Percentiles rank a stretch among this genome's conserved stretches.
Evolutionary conservation across 2,797 vertebrate species (phyloP).

Genomic region (Megalops cyprinoides): DNA sequence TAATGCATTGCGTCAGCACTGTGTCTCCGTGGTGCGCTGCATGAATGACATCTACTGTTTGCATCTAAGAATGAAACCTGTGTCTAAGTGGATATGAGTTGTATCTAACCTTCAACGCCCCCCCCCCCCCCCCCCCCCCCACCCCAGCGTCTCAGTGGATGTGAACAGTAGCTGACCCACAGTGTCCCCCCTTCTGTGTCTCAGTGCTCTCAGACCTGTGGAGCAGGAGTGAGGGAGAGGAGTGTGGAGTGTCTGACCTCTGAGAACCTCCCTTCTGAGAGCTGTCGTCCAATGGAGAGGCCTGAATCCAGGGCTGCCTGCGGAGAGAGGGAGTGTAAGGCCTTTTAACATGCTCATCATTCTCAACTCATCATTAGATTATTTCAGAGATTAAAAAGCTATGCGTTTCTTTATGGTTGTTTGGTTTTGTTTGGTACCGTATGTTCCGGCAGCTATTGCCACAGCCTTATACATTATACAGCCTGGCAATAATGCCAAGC

Average conservation of each 20-base stretch:
- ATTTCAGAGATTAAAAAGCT: neutral
- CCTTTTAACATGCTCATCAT: constrained; percentile 30
- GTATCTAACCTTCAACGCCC: no score
- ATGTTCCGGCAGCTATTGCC: no score
- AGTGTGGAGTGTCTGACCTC: constrained; percentile 79
- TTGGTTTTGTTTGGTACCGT: no score
- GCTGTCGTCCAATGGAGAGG: constrained; percentile 80
- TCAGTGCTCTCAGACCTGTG: constrained; percentile 91
- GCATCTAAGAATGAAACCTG: no score
- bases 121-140: no score
- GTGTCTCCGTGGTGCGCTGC: neutral
- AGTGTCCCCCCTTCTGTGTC: neutral
- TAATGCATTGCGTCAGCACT: neutral
- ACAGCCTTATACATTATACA: no score
- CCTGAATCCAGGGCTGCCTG: constrained; percentile 81
- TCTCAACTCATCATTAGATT: neutral
- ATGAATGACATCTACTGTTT: no score
- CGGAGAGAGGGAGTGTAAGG: constrained; percentile 82
- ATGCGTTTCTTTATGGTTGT: no score
- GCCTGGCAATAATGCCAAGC: no score
- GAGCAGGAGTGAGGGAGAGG: constrained; percentile 82
- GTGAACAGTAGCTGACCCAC: neutral
- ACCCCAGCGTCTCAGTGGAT: no score
- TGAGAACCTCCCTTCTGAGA: constrained; percentile 73
- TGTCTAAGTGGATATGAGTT: no score